A percentile compares a stretch with the other conserved stretches of the same genome.
Evolutionary conservation across 2,888 invertebrate species (phyloP).

Genomic region (Agonum fuliginosum): DNA sequence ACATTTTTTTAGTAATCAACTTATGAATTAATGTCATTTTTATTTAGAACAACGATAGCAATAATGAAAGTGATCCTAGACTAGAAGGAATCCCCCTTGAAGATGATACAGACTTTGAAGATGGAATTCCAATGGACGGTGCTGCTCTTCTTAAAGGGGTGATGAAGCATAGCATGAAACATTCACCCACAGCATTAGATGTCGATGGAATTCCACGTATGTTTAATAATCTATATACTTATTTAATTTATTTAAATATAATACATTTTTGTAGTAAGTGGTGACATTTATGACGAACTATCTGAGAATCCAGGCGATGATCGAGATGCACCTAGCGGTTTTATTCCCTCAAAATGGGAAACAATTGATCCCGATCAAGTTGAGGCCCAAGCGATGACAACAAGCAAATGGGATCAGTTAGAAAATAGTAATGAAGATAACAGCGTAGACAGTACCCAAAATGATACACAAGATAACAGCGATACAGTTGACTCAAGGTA

Average conservation of each 20-base stretch:
- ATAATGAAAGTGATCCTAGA: constrained; percentile 50
- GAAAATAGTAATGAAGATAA: constrained; percentile 74
- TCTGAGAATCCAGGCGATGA: neutral
- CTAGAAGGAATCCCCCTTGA: constrained; percentile 81
- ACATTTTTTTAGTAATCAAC: neutral
- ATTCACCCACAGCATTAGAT: constrained; percentile 73
- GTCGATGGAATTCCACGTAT: constrained; percentile 82
- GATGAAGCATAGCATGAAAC: constrained; percentile 73
- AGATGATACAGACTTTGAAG: constrained; percentile 75
- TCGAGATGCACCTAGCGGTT: constrained; percentile 77
- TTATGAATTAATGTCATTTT: neutral
- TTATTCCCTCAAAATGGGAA: constrained; percentile 97
- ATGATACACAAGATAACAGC: constrained; percentile 70
- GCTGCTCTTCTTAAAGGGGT: constrained; percentile 86
- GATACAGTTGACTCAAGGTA: constrained; percentile 71
- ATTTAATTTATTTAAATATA: constrained; percentile 1
- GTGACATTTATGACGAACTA: constrained; percentile 40
- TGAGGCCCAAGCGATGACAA: constrained; percentile 89
- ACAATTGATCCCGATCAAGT: constrained; percentile 91
- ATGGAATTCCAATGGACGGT: constrained; percentile 85
- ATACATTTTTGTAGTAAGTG: constrained; percentile 28
- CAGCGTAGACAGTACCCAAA: constrained; percentile 69
- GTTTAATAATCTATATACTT: constrained; percentile 63
- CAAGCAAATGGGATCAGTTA: constrained; percentile 90
- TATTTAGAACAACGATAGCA: constrained; percentile 18